Base-by-base conservation (phyloP, 64 coral and sea anemone genomes). In the Montipora capricornis region DNA sequence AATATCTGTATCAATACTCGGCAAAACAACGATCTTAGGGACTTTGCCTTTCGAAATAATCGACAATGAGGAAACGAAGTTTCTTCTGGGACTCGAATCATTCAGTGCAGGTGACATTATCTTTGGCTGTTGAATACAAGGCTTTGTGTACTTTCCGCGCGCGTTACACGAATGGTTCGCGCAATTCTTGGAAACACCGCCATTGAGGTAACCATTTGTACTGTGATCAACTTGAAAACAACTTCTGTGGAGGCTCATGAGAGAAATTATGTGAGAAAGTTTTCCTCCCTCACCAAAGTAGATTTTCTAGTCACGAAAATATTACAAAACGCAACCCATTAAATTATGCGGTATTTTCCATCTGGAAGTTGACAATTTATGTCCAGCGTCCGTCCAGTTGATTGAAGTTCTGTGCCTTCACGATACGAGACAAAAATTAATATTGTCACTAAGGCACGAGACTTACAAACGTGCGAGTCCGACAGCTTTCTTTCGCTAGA, bases 1-100 rank as follows among this genome's bases (percentile, higher is more conserved):
- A 86, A 86, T 86, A 86, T 86, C 66, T 47, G 49, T 86, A 71
- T 86, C 82, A 13, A 86, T 73, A 20, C 82, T 86, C 19, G 82
- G 82, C 66, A 86, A 86, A 47, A 86, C 47, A 17, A 86, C 82
- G 12, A 86, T 68, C 82, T 86, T 49, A 8, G 82, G 82, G 48
- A 86, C 67, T 45, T 86, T 86, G 2, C 50, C 82, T 20, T 86
- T 86, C 4, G 82, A 66, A 73, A 86, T 70, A 12, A 86, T 73
- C 47, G 82, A 86, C 64, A 86, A 24, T 2, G 82, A 70, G 24
- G 62, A 70, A 49, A 86, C 82, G 62, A 48, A 86, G 6, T 86
- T 86, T 70, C 46, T 86, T 13, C 66, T 50, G 46, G 48, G 82
- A 70, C 14, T 50, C 46, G 82, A 86, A 49, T 70, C 14, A 16